Percentiles rank a stretch among this genome's conserved stretches.
Conservation (phyloP, 2,797 vertebrate species). For the Chloroceryle inda region DNA sequence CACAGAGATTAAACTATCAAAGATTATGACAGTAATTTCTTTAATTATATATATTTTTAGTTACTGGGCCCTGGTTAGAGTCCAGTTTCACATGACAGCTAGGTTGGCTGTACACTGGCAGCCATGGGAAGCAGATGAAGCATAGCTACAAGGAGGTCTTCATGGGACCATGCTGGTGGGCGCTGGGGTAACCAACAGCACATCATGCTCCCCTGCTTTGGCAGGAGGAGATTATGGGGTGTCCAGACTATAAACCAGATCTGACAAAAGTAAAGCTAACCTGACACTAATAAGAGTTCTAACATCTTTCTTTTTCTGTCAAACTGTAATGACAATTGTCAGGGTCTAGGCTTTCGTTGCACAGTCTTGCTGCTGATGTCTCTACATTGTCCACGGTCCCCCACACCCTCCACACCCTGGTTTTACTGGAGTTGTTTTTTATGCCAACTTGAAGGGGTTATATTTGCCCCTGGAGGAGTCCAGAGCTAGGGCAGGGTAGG, state of each 20-base stretch:
- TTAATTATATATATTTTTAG: rapidly evolving
- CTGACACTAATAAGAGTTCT: background rate
- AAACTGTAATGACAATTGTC: rapidly evolving
- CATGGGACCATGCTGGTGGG: rapidly evolving
- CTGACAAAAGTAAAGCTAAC: background rate
- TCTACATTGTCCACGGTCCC: rapidly evolving
- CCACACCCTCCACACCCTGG: background rate
- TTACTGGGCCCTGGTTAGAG: background rate
- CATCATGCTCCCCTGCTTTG: rapidly evolving
- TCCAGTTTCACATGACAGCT: background rate
- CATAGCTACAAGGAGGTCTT: background rate
- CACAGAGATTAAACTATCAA: background rate
- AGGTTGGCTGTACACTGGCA: rapidly evolving
- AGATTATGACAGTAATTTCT: background rate
- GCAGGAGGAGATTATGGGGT: background rate
- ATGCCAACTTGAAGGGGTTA: background rate
- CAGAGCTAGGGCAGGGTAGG: background rate
- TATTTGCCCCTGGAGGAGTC: background rate
- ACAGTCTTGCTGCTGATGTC: background rate
- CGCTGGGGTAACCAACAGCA: background rate
- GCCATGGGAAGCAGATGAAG: background rate
- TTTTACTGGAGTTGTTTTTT: background rate
- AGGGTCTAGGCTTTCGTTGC: background rate
- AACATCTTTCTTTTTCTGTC: background rate
- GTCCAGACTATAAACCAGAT: background rate